Percentiles rank a stretch among this genome's conserved stretches.
These are phyloP conservation scores for Montipora foliosa DNA, from an alignment of 64 coral and sea anemone genomes.

Conservation along the genomic window DNA sequence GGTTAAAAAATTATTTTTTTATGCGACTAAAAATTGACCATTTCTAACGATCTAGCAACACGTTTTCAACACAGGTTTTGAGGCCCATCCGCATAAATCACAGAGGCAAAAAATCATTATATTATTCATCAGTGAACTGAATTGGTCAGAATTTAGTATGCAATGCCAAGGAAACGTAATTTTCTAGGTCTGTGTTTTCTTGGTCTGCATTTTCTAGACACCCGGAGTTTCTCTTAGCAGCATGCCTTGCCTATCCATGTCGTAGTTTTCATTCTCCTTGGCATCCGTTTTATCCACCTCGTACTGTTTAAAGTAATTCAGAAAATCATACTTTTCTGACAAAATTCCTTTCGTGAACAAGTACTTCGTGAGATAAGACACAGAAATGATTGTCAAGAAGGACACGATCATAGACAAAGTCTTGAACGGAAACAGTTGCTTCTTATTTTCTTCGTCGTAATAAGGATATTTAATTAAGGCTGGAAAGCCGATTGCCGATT, in stretches of 20 bases:
- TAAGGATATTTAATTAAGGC: conserved; percentile 85
- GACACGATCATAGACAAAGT: conserved; percentile 85
- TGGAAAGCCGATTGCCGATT: conserved; percentile 68
- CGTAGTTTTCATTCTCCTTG: not conserved
- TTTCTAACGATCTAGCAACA: no score
- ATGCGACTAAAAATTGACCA: no score
- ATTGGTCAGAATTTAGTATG: no score
- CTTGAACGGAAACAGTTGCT: conserved; percentile 82
- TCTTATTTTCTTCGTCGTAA: conserved; percentile 61
- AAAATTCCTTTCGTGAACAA: conserved; percentile 69
- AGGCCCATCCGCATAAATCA: no score
- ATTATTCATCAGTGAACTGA: no score
- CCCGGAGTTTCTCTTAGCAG: no score
- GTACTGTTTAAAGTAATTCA: conserved; percentile 52
- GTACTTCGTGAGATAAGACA: conserved; percentile 69
- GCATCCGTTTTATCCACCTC: not conserved
- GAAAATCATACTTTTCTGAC: conserved; percentile 58
- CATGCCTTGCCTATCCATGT: not conserved
- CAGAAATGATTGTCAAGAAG: conserved; percentile 48
- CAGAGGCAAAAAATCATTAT: no score
- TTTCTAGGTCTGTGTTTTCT: no score
- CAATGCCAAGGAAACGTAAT: no score
- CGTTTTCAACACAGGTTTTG: no score
- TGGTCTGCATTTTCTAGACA: no score
- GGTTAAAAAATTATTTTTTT: no score